Conservation (phyloP, 2,797 vertebrate species). For the Rhinoraja longicauda region DNA sequence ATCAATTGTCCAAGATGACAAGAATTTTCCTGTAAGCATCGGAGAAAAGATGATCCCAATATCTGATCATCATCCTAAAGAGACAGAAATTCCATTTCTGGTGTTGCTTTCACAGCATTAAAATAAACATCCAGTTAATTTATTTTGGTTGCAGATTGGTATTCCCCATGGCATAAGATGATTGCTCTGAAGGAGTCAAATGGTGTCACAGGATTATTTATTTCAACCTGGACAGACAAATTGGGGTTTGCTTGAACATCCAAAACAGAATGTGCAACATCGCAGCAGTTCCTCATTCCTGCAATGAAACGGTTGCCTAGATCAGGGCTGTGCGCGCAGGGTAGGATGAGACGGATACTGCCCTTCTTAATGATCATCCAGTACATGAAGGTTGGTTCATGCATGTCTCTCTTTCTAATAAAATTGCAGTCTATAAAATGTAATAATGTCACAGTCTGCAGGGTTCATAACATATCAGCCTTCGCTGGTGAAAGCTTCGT, state of each 20-base stretch:
- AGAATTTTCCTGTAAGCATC: neutral
- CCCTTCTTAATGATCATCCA: too few relatives aligned
- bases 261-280: neutral
- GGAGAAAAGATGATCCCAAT: neutral
- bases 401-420: neutral
- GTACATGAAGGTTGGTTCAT: too few relatives aligned
- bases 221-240: neutral
- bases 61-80: neutral
- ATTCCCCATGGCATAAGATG: neutral
- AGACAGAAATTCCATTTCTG: neutral
- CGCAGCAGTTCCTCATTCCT: neutral
- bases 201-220: neutral
- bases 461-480: neutral
- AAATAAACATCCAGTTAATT: neutral
- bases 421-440: neutral
- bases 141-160: neutral
- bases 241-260: neutral
- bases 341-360: too few relatives aligned
- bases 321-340: too few relatives aligned
- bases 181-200: neutral
- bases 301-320: neutral
- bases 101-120: neutral
- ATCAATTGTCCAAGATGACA: neutral
- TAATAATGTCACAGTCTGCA: neutral
- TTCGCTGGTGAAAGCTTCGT: neutral